Conservation (phyloP, 1,140 invertebrate genomes). For the Listronotus bonariensis region DNA sequence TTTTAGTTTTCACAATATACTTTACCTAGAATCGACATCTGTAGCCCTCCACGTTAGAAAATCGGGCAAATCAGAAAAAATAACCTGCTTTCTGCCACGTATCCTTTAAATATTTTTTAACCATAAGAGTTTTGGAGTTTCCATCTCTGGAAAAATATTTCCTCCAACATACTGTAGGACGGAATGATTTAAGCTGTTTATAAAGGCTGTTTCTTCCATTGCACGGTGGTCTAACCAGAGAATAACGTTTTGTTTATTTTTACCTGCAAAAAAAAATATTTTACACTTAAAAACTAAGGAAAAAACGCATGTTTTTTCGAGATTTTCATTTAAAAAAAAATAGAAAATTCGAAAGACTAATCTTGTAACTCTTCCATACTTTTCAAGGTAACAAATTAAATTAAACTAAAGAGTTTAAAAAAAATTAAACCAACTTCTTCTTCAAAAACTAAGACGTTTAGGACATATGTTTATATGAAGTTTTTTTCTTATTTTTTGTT, state of each 20-base stretch:
- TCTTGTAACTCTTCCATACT: too few relatives aligned
- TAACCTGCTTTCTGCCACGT: constrained; percentile 72
- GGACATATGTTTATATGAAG: too few relatives aligned
- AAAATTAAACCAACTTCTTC: too few relatives aligned
- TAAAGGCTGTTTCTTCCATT: constrained; percentile 75
- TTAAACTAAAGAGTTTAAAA: too few relatives aligned
- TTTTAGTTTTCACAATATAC: too few relatives aligned
- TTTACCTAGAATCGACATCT: constrained; percentile 68
- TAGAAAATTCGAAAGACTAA: too few relatives aligned
- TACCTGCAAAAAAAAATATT: constrained; percentile 57
- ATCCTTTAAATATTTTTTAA: constrained; percentile 77
- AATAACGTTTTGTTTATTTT: constrained; percentile 82
- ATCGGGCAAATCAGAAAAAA: constrained; percentile 93
- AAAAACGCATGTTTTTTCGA: too few relatives aligned
- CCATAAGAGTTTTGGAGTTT: constrained; percentile 95
- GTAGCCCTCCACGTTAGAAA: constrained; percentile 93
- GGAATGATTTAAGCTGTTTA: constrained; percentile 77
- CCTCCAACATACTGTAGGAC: constrained; percentile 88
- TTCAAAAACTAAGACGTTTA: too few relatives aligned
- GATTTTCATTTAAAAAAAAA: too few relatives aligned
- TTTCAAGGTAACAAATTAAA: too few relatives aligned
- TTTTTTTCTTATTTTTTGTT: too few relatives aligned
- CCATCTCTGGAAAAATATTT: constrained; percentile 92
- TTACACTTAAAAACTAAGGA: too few relatives aligned
- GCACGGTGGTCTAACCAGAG: constrained; percentile 98